Evolutionary conservation across 2,888 invertebrate species (phyloP).

Genomic region (Gymnosoma rotundatum): DNA sequence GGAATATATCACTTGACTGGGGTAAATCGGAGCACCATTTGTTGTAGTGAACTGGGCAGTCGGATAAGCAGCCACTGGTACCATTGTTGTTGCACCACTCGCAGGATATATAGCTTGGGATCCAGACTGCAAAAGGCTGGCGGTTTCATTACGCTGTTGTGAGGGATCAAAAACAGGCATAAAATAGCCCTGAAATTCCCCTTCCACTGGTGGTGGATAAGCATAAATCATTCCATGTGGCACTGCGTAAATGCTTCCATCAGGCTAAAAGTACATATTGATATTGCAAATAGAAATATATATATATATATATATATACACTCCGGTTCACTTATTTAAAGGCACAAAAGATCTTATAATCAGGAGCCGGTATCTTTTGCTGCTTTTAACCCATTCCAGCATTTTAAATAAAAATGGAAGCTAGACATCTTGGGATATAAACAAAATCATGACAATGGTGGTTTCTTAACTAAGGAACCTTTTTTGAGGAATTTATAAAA

Average conservation of each 20-base stretch:
- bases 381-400: too few relatives aligned
- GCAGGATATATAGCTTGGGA: conserved; percentile 80
- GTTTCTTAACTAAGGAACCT: too few relatives aligned
- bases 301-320: too few relatives aligned
- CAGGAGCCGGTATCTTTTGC: too few relatives aligned
- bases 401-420: too few relatives aligned
- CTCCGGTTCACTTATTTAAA: too few relatives aligned
- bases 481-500: too few relatives aligned
- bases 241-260: conserved; percentile 82
- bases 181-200: conserved; percentile 81
- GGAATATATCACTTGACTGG: conserved; percentile 81
- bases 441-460: too few relatives aligned
- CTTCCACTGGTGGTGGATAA: conserved; percentile 80
- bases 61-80: conserved; percentile 81
- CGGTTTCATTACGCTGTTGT: conserved; percentile 77
- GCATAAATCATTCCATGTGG: conserved; percentile 82
- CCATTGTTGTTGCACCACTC: conserved; percentile 78
- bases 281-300: not conserved
- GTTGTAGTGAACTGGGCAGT: conserved; percentile 79
- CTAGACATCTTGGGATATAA: too few relatives aligned
- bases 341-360: too few relatives aligned
- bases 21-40: conserved; percentile 80
- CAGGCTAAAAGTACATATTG: conserved; percentile 75
- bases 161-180: conserved; percentile 82
- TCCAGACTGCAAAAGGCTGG: conserved; percentile 77